Conservation (phyloP, 2,888 invertebrate species). For the Cabera pusaria region DNA sequence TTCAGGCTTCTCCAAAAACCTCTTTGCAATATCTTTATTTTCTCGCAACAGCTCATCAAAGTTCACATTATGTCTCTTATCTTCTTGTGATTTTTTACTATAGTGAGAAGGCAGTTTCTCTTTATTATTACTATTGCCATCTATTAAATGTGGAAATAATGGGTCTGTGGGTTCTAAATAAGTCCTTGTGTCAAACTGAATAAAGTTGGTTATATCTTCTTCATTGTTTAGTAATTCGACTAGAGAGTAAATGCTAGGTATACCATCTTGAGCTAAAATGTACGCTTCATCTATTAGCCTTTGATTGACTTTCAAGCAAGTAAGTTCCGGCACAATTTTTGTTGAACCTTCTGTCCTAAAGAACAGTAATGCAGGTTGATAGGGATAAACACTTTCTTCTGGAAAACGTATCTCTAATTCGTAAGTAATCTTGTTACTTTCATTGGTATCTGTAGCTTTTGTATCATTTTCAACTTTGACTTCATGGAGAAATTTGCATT, state of each 20-base stretch:
- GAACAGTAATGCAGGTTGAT: constrained; percentile 88
- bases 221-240: constrained; percentile 88
- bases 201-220: constrained; percentile 84
- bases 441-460: constrained; percentile 48
- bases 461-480: constrained; percentile 58
- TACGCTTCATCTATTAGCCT: constrained; percentile 87
- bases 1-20: constrained; percentile 84
- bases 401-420: constrained; percentile 90
- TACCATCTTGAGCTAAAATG: constrained; percentile 85
- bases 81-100: constrained; percentile 83
- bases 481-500: constrained; percentile 89
- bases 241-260: constrained; percentile 88
- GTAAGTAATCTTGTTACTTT: constrained; percentile 75
- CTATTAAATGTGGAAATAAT: constrained; percentile 84
- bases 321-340: constrained; percentile 83
- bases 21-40: constrained; percentile 84
- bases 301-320: constrained; percentile 86
- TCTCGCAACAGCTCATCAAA: constrained; percentile 82
- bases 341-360: constrained; percentile 84
- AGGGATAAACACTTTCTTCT: constrained; percentile 87
- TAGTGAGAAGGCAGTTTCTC: constrained; percentile 84
- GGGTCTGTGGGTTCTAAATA: constrained; percentile 82
- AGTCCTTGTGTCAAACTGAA: constrained; percentile 79
- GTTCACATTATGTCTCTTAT: constrained; percentile 75
- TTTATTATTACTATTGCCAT: constrained; percentile 50